Percentiles rank a stretch among this genome's conserved stretches.
Conservation (phyloP, 2,797 vertebrate species). For the Danionella dracula region DNA sequence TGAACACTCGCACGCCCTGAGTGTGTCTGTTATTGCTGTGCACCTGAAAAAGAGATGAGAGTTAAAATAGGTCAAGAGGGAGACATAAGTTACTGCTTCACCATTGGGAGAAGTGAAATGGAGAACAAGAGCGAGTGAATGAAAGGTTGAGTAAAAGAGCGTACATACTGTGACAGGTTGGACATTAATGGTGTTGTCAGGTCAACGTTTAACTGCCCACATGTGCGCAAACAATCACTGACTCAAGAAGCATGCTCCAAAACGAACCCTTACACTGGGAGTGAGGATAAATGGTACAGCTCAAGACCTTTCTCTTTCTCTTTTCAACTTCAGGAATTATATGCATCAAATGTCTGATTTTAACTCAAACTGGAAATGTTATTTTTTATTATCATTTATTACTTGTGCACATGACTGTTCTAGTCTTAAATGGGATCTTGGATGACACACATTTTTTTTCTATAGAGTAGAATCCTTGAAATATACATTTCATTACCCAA, state of each 20-base stretch:
- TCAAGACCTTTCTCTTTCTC: too few relatives aligned
- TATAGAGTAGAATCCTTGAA: too few relatives aligned
- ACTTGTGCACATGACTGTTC: too few relatives aligned
- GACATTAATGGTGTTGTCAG: slow-evolving; percentile 53
- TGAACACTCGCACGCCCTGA: slow-evolving; percentile 80
- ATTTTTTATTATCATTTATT: too few relatives aligned
- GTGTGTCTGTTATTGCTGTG: slow-evolving; percentile 90
- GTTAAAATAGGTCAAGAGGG: not conserved
- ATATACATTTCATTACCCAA: too few relatives aligned
- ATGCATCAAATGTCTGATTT: too few relatives aligned
- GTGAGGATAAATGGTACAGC: slow-evolving; percentile 43
- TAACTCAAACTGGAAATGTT: too few relatives aligned
- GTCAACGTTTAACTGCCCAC: slow-evolving; percentile 46
- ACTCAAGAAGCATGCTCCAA: slow-evolving; percentile 47
- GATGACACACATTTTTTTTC: too few relatives aligned
- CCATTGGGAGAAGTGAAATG: not conserved
- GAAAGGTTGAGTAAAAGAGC: not conserved
- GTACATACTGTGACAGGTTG: slow-evolving; percentile 45
- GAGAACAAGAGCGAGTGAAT: not conserved
- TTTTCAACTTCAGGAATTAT: too few relatives aligned
- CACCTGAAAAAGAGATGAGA: slow-evolving; percentile 63
- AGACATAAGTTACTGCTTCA: not conserved
- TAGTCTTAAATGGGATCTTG: too few relatives aligned
- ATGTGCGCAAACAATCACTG: slow-evolving; percentile 19
- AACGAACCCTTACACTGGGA: slow-evolving; percentile 10